A percentile compares a stretch with the other conserved stretches of the same genome.
Conservation (phyloP, 2,797 vertebrate genomes). For the Myotis planiceps region DNA sequence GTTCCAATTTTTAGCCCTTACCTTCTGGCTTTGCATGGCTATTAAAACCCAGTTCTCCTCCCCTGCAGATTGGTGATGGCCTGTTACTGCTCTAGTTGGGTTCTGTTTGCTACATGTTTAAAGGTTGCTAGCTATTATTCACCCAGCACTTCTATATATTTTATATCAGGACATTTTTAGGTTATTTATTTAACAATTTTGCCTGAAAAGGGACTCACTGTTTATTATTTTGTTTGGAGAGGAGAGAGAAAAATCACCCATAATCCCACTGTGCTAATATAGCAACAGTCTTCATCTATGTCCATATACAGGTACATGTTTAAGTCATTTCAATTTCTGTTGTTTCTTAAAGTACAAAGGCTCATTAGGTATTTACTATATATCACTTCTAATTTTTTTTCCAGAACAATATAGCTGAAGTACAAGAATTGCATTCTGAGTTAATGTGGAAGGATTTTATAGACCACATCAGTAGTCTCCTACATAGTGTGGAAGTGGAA, state of each 20-base stretch:
- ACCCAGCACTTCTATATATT: background rate
- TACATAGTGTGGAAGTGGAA: constrained; percentile 97
- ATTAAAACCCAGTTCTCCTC: background rate
- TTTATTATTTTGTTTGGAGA: constrained; percentile 19
- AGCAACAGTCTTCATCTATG: background rate
- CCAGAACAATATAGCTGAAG: constrained; percentile 99
- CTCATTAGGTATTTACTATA: background rate
- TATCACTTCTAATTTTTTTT: constrained; percentile 50
- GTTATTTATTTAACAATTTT: background rate
- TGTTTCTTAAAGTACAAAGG: background rate
- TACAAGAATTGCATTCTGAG: constrained; percentile 95
- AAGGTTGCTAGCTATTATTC: background rate
- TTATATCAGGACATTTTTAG: background rate
- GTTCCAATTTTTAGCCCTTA: background rate
- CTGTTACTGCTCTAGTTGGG: background rate
- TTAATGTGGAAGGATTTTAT: constrained; percentile 98
- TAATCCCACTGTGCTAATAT: background rate
- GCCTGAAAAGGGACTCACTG: background rate
- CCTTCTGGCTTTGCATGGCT: background rate
- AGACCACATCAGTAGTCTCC: constrained; percentile 95
- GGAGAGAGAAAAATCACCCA: background rate
- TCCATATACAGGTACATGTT: background rate
- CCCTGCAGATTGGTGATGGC: background rate
- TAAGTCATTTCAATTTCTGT: background rate
- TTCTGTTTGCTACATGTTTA: background rate